Percentiles rank a stretch among this genome's conserved stretches.
Conservation (phyloP, 2,797 vertebrate genomes). For the Phaenicophaeus curvirostris region DNA sequence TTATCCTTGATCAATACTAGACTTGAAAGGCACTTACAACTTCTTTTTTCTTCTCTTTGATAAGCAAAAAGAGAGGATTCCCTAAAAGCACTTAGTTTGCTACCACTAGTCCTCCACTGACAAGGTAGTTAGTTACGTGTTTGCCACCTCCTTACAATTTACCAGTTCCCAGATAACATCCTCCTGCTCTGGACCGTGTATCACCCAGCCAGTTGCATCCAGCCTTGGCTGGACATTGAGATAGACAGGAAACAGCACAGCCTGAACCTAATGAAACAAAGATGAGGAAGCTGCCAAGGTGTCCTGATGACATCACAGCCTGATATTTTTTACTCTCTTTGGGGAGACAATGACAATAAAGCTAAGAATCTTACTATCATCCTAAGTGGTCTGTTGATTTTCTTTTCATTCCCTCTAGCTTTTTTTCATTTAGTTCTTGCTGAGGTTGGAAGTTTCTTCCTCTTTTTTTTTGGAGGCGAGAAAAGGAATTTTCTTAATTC, state of each 20-base stretch:
- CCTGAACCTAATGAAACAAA: not conserved
- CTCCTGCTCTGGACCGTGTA: not conserved
- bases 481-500: not conserved
- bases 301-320: not conserved
- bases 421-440: not conserved
- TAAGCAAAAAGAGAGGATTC: not conserved
- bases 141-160: not conserved
- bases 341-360: not conserved
- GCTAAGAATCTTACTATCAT: not conserved
- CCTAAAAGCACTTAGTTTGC: not conserved
- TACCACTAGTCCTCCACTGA: not conserved
- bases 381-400: not conserved
- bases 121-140: not conserved
- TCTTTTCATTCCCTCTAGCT: not conserved
- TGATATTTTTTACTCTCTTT: not conserved
- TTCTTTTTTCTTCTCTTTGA: conserved; percentile 14
- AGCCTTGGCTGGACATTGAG: not conserved
- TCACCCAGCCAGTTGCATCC: not conserved
- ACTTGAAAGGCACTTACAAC: not conserved
- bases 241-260: not conserved
- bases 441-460: not conserved
- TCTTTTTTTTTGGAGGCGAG: not conserved
- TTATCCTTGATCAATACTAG: not conserved
- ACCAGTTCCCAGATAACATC: not conserved
- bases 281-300: not conserved